Conservation (phyloP, 2,797 vertebrate genomes). For the Syngnathus acus region DNA sequence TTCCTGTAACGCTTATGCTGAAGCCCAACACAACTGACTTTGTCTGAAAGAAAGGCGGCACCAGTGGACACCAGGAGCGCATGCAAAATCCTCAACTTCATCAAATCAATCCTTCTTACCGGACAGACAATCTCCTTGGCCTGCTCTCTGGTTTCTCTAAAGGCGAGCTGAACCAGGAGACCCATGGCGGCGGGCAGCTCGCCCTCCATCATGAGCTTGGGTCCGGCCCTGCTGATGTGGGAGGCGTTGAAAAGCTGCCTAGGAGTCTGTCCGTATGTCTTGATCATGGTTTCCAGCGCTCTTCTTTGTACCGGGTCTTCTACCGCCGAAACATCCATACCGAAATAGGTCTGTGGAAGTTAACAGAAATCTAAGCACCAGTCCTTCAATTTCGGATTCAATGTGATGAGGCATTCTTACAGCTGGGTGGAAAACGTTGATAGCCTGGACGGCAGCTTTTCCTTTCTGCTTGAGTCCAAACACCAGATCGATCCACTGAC, state of each 20-base stretch:
- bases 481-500: constrained; percentile 97
- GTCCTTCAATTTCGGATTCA: background rate
- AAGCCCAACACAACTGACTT: no score
- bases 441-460: constrained; percentile 93
- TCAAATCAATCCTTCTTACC: constrained; percentile 60
- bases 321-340: constrained; percentile 97
- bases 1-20: no score
- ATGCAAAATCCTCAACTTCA: background rate
- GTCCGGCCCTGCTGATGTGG: constrained; percentile 78
- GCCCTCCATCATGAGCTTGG: constrained; percentile 84
- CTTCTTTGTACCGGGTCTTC: constrained; percentile 96
- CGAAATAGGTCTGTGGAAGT: constrained; percentile 86
- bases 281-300: constrained; percentile 98
- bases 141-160: constrained; percentile 86
- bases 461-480: constrained; percentile 99
- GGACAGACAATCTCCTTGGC: constrained; percentile 82
- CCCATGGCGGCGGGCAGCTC: constrained; percentile 96
- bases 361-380: constrained; percentile 1
- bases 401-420: constrained; percentile 66
- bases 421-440: constrained; percentile 97
- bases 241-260: constrained; percentile 86
- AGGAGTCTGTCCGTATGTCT: constrained; percentile 95
- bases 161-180: constrained; percentile 93
- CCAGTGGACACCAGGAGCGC: background rate
- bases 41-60: no score